Percentiles rank a stretch among this genome's conserved stretches.
These are phyloP conservation scores for Ostrea edulis DNA, from an alignment of 1,140 invertebrate species.

Conservation along the genomic window DNA sequence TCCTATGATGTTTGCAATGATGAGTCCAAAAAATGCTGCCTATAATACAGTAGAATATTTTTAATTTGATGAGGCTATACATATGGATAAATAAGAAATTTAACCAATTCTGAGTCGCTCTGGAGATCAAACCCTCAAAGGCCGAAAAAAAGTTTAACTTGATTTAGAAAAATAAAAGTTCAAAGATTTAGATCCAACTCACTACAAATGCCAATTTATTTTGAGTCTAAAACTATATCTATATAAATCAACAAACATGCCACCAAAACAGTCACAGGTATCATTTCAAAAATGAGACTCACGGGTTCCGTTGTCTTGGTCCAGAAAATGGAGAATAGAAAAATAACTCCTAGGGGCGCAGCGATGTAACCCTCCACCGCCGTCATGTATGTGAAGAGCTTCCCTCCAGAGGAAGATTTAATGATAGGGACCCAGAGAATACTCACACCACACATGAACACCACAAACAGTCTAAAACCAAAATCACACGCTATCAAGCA, in stretches of 20 bases:
- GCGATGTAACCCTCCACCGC: conserved; percentile 82
- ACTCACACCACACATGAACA: conserved; percentile 80
- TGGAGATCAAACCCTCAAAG: too few species aligned
- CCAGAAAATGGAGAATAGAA: conserved; percentile 81
- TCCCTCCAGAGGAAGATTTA: conserved; percentile 80
- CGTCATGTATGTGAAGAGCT: conserved; percentile 83
- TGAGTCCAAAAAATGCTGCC: conserved; percentile 82
- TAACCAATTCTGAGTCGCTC: too few species aligned
- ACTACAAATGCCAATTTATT: too few species aligned
- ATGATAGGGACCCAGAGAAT: conserved; percentile 83
- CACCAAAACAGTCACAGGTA: background rate
- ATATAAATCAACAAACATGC: background rate
- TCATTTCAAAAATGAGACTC: conserved; percentile 39
- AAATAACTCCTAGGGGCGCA: conserved; percentile 82
- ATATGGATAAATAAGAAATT: too few species aligned
- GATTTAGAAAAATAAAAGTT: too few species aligned
- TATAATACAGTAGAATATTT: conserved; percentile 55
- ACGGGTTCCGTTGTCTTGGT: conserved; percentile 81
- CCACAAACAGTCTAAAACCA: conserved; percentile 78
- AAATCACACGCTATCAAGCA: background rate
- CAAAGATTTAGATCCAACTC: too few species aligned
- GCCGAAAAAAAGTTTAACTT: too few species aligned
- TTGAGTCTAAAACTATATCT: too few species aligned
- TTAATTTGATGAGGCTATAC: too few species aligned
- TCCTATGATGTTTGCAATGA: conserved; percentile 80